Conservation (phyloP, 2,888 invertebrate species). For the Phoenoteleia sp. region DNA sequence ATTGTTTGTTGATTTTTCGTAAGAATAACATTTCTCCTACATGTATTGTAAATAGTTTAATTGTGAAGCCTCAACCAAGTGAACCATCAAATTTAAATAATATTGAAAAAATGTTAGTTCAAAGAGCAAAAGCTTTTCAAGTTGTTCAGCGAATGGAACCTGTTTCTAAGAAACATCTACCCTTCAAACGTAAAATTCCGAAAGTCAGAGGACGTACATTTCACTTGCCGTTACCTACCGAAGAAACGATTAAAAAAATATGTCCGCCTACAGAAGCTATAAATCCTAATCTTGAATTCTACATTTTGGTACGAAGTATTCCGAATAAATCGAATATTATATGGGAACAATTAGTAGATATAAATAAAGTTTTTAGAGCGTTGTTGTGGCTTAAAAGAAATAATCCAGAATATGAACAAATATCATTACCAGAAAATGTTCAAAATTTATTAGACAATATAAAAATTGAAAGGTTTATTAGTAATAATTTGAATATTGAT, state of each 20-base stretch:
- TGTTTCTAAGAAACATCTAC: slow-evolving; percentile 23
- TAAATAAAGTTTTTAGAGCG: slow-evolving; percentile 65
- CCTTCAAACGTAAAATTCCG: not conserved
- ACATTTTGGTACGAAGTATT: not conserved
- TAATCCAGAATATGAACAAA: slow-evolving; percentile 77
- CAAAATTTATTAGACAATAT: not conserved
- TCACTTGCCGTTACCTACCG: not conserved
- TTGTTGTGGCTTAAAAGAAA: slow-evolving; percentile 77
- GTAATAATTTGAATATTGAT: no score
- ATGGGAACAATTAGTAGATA: not conserved
- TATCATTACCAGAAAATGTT: slow-evolving; percentile 73
- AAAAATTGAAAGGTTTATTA: no score
- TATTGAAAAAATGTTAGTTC: not conserved
- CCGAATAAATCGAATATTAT: not conserved
- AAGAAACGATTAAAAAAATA: slow-evolving; percentile 74
- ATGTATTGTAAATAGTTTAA: slow-evolving; percentile 70
- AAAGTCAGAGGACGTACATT: not conserved
- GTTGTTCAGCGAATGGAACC: slow-evolving; percentile 76
- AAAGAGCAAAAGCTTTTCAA: slow-evolving; percentile 18
- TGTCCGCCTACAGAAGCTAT: slow-evolving; percentile 75
- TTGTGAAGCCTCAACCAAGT: not conserved
- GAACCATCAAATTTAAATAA: not conserved
- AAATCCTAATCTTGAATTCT: slow-evolving; percentile 59
- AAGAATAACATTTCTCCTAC: slow-evolving; percentile 60
- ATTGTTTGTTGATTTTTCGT: not conserved